A percentile compares a stretch with the other conserved stretches of the same genome.
phyloP scores from a whole-genome alignment of 2,888 invertebrate species.

The Pammene aurita region DNA sequence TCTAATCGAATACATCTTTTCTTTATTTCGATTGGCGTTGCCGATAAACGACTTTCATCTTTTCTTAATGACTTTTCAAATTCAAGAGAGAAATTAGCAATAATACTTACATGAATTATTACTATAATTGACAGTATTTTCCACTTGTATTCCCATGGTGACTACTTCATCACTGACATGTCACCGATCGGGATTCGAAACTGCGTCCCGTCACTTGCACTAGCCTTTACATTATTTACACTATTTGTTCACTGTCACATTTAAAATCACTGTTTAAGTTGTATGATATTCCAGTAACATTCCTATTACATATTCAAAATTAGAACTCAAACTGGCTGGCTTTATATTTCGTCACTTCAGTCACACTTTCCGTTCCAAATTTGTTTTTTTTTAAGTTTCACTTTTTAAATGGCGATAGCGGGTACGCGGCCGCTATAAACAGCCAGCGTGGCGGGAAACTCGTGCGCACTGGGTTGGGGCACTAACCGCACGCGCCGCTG shows the following conservation, averaged over 20 bases:
- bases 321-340: constrained; percentile 2
- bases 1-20: too few relatives aligned
- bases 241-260: constrained; percentile 34
- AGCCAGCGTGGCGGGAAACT: constrained; percentile 14
- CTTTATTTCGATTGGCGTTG: too few relatives aligned
- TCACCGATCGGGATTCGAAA: constrained; percentile 43
- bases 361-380: constrained; percentile 16
- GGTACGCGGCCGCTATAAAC: constrained; percentile 9
- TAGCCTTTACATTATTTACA: constrained; percentile 44
- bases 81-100: too few relatives aligned
- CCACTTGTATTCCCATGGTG: constrained; percentile 79
- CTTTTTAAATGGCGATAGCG: constrained; percentile 13
- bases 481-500: constrained; percentile 46
- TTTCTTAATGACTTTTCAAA: too few relatives aligned
- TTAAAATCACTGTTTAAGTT: constrained; percentile 1
- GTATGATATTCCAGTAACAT: constrained; percentile 4
- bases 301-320: constrained; percentile 12
- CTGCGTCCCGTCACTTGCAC: constrained; percentile 47
- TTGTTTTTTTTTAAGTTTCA: neutral
- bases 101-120: constrained; percentile 75
- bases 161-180: constrained; percentile 48
- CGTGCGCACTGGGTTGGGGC: constrained; percentile 45
- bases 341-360: constrained; percentile 7
- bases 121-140: constrained; percentile 74
- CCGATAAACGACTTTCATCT: too few relatives aligned